Percentiles rank a stretch among this genome's conserved stretches.
Conservation (phyloP, 2,888 invertebrate species). For the Homarus gammarus region DNA sequence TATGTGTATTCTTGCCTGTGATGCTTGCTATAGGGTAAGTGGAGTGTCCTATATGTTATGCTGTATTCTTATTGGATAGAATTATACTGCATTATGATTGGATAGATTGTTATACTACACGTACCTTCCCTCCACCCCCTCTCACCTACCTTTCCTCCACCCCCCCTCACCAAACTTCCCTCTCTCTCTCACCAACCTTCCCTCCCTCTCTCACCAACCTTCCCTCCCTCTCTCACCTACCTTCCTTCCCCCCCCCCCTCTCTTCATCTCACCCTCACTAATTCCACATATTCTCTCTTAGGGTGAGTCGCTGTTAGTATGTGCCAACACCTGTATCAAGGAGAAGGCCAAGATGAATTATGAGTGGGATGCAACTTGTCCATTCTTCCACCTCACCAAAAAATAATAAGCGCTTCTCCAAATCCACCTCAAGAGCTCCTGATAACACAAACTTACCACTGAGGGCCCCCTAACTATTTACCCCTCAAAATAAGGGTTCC, state of each 20-base stretch:
- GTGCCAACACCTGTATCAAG: constrained; percentile 38
- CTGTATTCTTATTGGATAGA: too few relatives aligned
- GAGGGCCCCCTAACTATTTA: neutral
- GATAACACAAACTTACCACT: too few relatives aligned
- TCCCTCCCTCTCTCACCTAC: too few relatives aligned
- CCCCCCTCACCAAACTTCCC: too few relatives aligned
- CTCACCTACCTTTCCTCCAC: too few relatives aligned
- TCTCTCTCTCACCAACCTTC: too few relatives aligned
- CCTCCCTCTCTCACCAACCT: too few relatives aligned
- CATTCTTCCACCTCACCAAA: constrained; percentile 20
- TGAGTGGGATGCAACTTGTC: constrained; percentile 31
- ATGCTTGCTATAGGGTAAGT: constrained; percentile 49
- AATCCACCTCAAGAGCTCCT: too few relatives aligned
- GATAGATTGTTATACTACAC: neutral
- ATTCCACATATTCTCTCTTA: neutral
- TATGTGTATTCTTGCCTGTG: constrained; percentile 43
- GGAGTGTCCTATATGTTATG: too few relatives aligned
- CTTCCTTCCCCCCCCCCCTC: neutral
- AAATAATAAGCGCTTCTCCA: too few relatives aligned
- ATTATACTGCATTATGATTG: neutral
- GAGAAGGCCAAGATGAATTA: constrained; percentile 18
- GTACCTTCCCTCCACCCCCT: neutral
- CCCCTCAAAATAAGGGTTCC: neutral
- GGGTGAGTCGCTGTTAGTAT: constrained; percentile 32
- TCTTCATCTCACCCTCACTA: neutral